Evolutionary conservation across 2,888 invertebrate species (phyloP), one percentile per base, ranked within the genome.

Genomic region (Zygogramma bicolorata): DNA sequence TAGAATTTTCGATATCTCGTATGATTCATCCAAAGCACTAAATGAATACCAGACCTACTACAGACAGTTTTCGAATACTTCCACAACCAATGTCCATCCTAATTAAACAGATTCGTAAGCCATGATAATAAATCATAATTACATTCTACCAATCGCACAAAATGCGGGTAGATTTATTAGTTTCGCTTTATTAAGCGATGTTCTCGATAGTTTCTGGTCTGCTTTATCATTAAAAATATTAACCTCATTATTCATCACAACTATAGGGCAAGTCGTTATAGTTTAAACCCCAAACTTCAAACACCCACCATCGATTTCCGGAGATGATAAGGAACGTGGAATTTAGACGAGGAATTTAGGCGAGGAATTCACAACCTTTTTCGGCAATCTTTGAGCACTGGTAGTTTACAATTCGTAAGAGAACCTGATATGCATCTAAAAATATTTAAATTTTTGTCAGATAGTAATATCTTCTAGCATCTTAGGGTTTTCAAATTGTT

Each of bases 121-220:
- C 59, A 38, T 53, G 68, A 57, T 58, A 60, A 72, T 72, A 68
- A 72, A 72, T 72, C 68, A 61, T 68, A 72, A 65, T 72, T 65
- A 68, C 29, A 60, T 65, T 68, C 62, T 65, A 57, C 59, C 57
- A 65, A 68, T 68, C 53, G 4, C 53, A 53, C 25, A 65, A 60
- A 62, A 72, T 72, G 72, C 72, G 72, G 72, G 72, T 61, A 65
- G 65, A 65, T 68, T 68, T 72, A 68, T 65, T 65, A 40, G 65
- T 49, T 68, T 65, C 49, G 38, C 29, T 72, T 68, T 27, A 34
- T 72, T 72, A 68, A 68, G 65, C 68, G 49, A 63, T 63, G 46
- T 31, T 31, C 49, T 29, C 22, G 46, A 46, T 63, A 49, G 46
- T 46, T 63, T 46, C 34, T 38, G 40, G 61, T 5, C 29, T 40